These are phyloP conservation scores for Megaceryle torquata DNA, from an alignment of 2,113 vertebrate genomes.

Conservation along the genomic window DNA sequence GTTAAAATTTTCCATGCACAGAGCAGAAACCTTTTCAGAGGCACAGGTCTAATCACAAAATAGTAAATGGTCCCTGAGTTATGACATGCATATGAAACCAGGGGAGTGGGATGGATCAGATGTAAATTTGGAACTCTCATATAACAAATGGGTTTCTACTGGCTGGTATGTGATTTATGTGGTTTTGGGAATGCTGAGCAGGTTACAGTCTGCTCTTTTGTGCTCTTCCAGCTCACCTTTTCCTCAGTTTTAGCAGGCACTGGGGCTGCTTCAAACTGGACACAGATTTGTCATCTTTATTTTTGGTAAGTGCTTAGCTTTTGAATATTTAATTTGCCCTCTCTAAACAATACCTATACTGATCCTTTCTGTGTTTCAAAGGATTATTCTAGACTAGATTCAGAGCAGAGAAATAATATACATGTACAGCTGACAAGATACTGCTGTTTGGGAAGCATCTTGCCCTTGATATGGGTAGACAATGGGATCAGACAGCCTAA, in stretches of 20 bases:
- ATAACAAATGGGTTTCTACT: not conserved
- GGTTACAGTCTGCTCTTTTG: not conserved
- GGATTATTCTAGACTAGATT: constrained; percentile 1
- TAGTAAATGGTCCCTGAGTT: not conserved
- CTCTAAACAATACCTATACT: not conserved
- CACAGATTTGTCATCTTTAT: not conserved
- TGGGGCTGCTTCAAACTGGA: not conserved
- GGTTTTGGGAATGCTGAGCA: accelerated
- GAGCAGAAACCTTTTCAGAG: not conserved
- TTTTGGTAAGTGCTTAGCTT: not conserved
- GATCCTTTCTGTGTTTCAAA: not conserved
- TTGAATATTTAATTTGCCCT: not conserved
- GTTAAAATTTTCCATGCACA: not conserved
- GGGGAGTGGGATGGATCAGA: not conserved
- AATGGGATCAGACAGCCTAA: not conserved
- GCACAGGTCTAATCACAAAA: not conserved
- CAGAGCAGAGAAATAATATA: not conserved
- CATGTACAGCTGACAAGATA: not conserved
- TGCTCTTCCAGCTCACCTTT: not conserved
- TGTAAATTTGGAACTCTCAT: not conserved
- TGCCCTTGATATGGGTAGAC: not conserved
- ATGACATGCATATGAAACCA: not conserved
- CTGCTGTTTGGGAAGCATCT: not conserved
- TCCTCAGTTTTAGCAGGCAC: not conserved
- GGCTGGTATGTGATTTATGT: not conserved